Percentiles rank a stretch among this genome's conserved stretches.
These are phyloP conservation scores for Crotalus horridus DNA, from an alignment of 2,113 vertebrate species.

Conservation along the genomic window DNA sequence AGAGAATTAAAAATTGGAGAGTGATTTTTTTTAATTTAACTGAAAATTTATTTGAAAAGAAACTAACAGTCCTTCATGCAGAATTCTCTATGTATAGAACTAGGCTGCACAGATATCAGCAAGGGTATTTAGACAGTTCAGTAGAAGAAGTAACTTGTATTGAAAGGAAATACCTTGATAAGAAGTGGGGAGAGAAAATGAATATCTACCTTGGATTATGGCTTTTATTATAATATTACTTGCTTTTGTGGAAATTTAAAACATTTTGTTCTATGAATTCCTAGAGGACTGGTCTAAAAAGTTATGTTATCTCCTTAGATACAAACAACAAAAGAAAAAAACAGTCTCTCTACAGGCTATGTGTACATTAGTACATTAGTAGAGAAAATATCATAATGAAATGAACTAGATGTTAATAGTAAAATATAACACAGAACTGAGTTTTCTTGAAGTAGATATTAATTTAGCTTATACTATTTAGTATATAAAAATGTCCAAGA, in stretches of 20 bases:
- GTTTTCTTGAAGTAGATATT: neutral
- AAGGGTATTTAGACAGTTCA: neutral
- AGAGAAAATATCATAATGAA: neutral
- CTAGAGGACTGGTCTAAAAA: neutral
- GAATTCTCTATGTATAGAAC: neutral
- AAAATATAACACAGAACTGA: neutral
- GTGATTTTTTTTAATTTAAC: neutral
- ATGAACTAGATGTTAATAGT: neutral
- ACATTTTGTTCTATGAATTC: slow-evolving; percentile 19
- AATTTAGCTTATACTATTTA: neutral
- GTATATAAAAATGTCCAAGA: neutral
- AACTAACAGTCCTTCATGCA: neutral
- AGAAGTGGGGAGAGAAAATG: neutral
- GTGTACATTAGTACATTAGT: neutral
- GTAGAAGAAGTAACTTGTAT: neutral
- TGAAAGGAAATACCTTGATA: neutral
- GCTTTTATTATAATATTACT: neutral
- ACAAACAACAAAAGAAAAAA: neutral
- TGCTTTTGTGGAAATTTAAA: neutral
- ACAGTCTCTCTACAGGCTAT: neutral
- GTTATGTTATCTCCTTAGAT: neutral
- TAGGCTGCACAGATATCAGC: neutral
- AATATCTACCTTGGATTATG: neutral
- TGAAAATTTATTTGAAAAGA: slow-evolving; percentile 1
- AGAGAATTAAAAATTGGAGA: neutral